A percentile compares a stretch with the other conserved stretches of the same genome.
Evolutionary conservation across 2,113 vertebrate species (phyloP).

Genomic region (Indicator indicator): DNA sequence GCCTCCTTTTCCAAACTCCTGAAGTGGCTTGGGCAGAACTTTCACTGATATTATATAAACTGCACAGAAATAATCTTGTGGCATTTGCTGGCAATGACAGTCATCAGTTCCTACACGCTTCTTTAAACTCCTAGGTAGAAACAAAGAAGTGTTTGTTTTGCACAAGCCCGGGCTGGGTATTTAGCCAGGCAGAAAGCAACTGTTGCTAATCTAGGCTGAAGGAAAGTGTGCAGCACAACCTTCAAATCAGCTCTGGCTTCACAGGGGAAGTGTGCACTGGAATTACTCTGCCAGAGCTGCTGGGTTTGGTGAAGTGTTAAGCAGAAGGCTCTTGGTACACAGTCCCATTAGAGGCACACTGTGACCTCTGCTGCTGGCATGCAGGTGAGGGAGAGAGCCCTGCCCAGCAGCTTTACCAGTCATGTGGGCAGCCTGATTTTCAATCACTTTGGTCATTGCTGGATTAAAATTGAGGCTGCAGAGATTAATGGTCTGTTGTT

Average conservation of each 20-base stretch:
- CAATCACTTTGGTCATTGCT: slow-evolving; percentile 69
- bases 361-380: slow-evolving; percentile 32
- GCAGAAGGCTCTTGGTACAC: neutral
- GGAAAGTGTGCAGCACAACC: neutral
- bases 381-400: slow-evolving; percentile 32
- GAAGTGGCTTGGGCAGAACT: neutral
- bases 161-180: neutral
- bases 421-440: slow-evolving; percentile 46
- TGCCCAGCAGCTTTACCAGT: slow-evolving; percentile 56
- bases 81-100: slow-evolving; percentile 31
- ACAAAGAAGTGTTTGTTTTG: slow-evolving; percentile 15
- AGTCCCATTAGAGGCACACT: slow-evolving; percentile 14
- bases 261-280: neutral
- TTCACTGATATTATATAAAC: slow-evolving; percentile 41
- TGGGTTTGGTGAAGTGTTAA: neutral
- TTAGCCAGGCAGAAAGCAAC: neutral
- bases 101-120: slow-evolving; percentile 15
- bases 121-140: neutral
- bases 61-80: slow-evolving; percentile 42
- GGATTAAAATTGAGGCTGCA: slow-evolving; percentile 77
- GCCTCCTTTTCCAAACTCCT: neutral
- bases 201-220: neutral
- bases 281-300: neutral
- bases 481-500: slow-evolving; percentile 80
- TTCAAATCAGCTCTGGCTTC: neutral